Percentiles rank a stretch among this genome's conserved stretches.
phyloP scores from a whole-genome alignment of 2,888 invertebrate species.

The Stomorhina lunata region DNA sequence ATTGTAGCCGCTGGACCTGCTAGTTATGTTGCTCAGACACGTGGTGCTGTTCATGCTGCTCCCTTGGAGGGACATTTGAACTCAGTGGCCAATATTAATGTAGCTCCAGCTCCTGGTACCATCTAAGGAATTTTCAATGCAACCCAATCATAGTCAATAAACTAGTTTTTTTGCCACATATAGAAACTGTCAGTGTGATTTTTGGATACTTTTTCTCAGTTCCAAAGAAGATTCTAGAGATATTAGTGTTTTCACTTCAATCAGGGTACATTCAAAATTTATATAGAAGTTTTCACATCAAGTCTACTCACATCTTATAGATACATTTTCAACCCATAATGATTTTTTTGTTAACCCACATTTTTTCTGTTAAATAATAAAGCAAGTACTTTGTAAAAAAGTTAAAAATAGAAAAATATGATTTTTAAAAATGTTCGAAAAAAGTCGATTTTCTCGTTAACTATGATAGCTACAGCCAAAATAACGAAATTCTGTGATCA shows the following conservation, averaged over 20 bases:
- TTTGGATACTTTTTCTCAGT: neutral
- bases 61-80: conserved; percentile 56
- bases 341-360: neutral
- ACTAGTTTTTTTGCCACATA: neutral
- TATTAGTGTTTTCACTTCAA: neutral
- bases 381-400: conserved; percentile 41
- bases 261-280: conserved; percentile 6
- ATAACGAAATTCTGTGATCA: too few species aligned
- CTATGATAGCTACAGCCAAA: too few species aligned
- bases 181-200: conserved; percentile 1
- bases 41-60: conserved; percentile 57
- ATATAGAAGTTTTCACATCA: neutral
- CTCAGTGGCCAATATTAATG: conserved; percentile 57
- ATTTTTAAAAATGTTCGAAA: too few species aligned
- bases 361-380: conserved; percentile 38
- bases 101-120: conserved; percentile 66
- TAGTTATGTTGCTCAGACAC: conserved; percentile 50
- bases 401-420: neutral
- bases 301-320: conserved; percentile 10
- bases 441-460: too few species aligned
- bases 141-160: neutral
- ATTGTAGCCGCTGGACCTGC: conserved; percentile 42
- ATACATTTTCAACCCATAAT: neutral
- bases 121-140: conserved; percentile 20
- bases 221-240: neutral